Conservation (phyloP, 2,888 invertebrate genomes). For the Cremastinae sp. region DNA sequence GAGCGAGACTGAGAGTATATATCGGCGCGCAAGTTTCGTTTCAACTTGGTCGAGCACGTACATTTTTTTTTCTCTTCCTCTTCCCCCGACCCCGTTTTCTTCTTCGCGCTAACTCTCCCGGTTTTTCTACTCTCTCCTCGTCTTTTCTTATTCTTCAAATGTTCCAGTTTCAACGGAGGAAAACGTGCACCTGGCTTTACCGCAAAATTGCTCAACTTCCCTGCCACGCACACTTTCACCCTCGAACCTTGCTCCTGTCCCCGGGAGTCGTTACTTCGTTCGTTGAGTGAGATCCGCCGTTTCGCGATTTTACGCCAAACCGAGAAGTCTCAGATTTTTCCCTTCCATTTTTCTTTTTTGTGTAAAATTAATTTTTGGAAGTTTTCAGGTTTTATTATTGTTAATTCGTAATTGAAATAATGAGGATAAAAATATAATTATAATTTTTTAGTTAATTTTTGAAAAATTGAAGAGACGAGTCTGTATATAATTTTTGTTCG, state of each 20-base stretch:
- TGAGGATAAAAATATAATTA: too few relatives aligned
- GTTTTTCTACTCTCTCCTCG: background rate
- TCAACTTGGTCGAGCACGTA: conserved; percentile 62
- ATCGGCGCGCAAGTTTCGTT: conserved; percentile 47
- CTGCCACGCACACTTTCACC: conserved; percentile 55
- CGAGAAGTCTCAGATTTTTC: too few relatives aligned
- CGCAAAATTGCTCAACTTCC: conserved; percentile 66
- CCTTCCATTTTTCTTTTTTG: too few relatives aligned
- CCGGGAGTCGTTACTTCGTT: conserved; percentile 17
- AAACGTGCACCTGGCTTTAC: conserved; percentile 62
- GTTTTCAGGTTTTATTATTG: too few relatives aligned
- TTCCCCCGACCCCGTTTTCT: background rate
- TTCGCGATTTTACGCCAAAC: background rate
- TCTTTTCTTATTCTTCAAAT: conserved; percentile 37
- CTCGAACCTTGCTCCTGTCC: conserved; percentile 31
- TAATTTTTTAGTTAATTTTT: too few relatives aligned
- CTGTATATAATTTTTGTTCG: too few relatives aligned
- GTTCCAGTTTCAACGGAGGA: conserved; percentile 42
- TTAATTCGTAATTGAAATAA: too few relatives aligned
- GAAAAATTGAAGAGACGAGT: too few relatives aligned
- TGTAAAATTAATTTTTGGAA: too few relatives aligned
- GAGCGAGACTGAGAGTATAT: conserved; percentile 32
- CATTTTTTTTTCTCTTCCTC: conserved; percentile 43
- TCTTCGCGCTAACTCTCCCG: conserved; percentile 6
- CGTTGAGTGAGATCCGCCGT: background rate